Conservation (phyloP, 2,797 vertebrate species). For the Thripadectes ignobilis region DNA sequence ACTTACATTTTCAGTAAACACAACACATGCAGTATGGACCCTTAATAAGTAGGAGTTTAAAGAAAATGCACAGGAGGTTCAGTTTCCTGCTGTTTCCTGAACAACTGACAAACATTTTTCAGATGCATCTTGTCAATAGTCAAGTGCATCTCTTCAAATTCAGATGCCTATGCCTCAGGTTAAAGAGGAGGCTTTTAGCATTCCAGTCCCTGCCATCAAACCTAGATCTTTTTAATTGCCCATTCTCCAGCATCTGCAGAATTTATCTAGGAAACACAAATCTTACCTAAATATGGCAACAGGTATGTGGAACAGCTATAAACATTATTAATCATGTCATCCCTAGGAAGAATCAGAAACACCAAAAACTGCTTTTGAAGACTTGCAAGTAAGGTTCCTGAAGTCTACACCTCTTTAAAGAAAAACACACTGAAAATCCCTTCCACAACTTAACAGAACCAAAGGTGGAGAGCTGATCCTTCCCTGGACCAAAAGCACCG, state of each 20-base stretch:
- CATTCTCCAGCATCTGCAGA: background rate
- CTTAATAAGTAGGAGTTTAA: background rate
- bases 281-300: background rate
- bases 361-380: background rate
- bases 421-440: background rate
- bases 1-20: background rate
- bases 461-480: background rate
- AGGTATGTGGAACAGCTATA: background rate
- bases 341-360: background rate
- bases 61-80: background rate
- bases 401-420: background rate
- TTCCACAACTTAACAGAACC: background rate
- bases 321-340: background rate
- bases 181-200: background rate
- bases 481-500: background rate
- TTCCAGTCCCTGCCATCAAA: background rate
- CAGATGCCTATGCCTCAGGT: background rate
- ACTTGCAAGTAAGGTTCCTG: background rate
- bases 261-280: background rate
- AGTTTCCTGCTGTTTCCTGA: background rate
- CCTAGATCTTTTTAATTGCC: background rate
- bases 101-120: background rate
- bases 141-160: constrained; percentile 1
- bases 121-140: background rate
- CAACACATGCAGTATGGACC: background rate